A percentile compares a stretch with the other conserved stretches of the same genome.
phyloP scores from a whole-genome alignment of 2,888 invertebrate genomes.

The Lasius platythorax region DNA sequence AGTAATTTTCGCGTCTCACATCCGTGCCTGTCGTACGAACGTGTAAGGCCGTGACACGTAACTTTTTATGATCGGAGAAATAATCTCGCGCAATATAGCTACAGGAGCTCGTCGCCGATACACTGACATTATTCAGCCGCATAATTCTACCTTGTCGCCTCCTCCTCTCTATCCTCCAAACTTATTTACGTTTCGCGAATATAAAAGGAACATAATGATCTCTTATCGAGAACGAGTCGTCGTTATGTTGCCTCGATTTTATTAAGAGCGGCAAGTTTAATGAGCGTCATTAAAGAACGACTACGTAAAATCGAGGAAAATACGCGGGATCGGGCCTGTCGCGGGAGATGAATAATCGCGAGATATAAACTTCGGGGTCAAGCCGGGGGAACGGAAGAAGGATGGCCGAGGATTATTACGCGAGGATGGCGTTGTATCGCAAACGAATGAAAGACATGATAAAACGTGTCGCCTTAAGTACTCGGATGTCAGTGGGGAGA shows the following conservation, averaged over 20 bases:
- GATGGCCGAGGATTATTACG: constrained; percentile 36
- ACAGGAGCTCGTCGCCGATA: constrained; percentile 24
- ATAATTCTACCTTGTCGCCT: constrained; percentile 12
- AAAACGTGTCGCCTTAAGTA: constrained; percentile 26
- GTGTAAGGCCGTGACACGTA: constrained; percentile 49
- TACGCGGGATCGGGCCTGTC: constrained; percentile 39
- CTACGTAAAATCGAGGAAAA: constrained; percentile 60
- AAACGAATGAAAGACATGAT: constrained; percentile 15
- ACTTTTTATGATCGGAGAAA: constrained; percentile 34
- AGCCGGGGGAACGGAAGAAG: background rate
- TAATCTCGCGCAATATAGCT: constrained; percentile 40
- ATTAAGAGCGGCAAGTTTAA: constrained; percentile 39
- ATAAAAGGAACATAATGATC: constrained; percentile 13
- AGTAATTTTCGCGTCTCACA: constrained; percentile 35
- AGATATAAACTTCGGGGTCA: constrained; percentile 27
- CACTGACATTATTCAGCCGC: constrained; percentile 36
- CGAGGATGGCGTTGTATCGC: background rate
- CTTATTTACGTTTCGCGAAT: constrained; percentile 24
- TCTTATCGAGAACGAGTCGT: constrained; percentile 38
- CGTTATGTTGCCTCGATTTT: constrained; percentile 19
- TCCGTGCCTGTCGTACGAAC: constrained; percentile 22
- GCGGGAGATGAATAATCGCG: constrained; percentile 41
- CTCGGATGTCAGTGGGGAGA: background rate
- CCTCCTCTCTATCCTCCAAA: background rate
- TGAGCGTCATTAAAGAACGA: constrained; percentile 27